phyloP scores from a whole-genome alignment of 2,888 invertebrate genomes.

The Agonopterix subpropinquella region DNA sequence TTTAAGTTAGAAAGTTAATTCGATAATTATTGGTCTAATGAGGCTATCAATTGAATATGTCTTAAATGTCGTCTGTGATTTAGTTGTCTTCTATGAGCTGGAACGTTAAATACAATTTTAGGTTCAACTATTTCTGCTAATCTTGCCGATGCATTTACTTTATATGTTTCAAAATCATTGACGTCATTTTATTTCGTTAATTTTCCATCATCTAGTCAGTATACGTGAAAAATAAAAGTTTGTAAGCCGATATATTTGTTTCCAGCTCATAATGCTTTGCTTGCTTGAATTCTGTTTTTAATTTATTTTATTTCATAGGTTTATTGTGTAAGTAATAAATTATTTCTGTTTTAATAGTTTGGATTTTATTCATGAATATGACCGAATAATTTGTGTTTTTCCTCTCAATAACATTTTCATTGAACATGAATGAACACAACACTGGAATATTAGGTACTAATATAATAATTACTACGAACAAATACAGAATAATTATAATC shows the following conservation, averaged over 20 bases:
- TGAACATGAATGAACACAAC: too few relatives aligned
- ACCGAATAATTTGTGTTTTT: neutral
- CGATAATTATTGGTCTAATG: constrained; percentile 15
- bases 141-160: too few relatives aligned
- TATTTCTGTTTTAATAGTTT: constrained; percentile 23
- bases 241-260: neutral
- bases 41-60: constrained; percentile 22
- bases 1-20: neutral
- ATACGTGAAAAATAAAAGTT: too few relatives aligned
- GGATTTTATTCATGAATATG: too few relatives aligned
- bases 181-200: too few relatives aligned
- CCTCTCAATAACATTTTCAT: neutral
- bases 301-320: constrained; percentile 14
- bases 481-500: too few relatives aligned
- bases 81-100: constrained; percentile 23
- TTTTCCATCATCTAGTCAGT: too few relatives aligned
- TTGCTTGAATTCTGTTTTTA: constrained; percentile 19
- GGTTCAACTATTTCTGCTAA: too few relatives aligned
- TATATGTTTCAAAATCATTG: too few relatives aligned
- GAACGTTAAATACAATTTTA: constrained; percentile 4
- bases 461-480: too few relatives aligned
- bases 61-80: constrained; percentile 29
- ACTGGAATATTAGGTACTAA: too few relatives aligned
- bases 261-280: constrained; percentile 18
- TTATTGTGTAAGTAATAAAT: constrained; percentile 28